phyloP scores from a whole-genome alignment of 2,888 invertebrate species.

The Unio delphinus region DNA sequence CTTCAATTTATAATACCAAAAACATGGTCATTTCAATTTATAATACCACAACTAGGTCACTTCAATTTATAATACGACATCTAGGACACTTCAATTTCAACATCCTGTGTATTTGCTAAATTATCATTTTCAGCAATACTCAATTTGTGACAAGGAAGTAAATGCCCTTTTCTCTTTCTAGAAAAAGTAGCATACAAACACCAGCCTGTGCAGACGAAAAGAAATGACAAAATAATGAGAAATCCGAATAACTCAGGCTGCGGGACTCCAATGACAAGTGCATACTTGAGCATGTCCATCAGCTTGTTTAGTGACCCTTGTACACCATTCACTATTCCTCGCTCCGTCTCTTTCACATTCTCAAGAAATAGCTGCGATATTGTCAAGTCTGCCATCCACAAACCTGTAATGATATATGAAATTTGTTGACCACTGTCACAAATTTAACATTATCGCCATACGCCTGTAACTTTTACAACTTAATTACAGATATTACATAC shows the following conservation, averaged over 20 bases:
- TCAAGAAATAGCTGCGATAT: slow-evolving; percentile 75
- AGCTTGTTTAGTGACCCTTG: slow-evolving; percentile 74
- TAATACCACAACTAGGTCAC: too few species aligned
- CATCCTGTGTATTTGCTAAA: neutral
- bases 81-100: too few species aligned
- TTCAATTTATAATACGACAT: too few species aligned
- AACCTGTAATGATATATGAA: slow-evolving; percentile 64
- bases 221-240: slow-evolving; percentile 72
- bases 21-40: too few species aligned
- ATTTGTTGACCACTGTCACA: neutral
- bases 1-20: too few species aligned
- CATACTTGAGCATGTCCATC: slow-evolving; percentile 74
- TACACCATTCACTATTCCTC: slow-evolving; percentile 74
- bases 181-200: slow-evolving; percentile 61
- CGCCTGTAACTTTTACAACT: neutral
- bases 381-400: slow-evolving; percentile 75
- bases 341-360: slow-evolving; percentile 70
- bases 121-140: slow-evolving; percentile 10
- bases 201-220: slow-evolving; percentile 61
- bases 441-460: neutral
- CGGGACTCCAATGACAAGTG: slow-evolving; percentile 73
- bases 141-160: slow-evolving; percentile 53
- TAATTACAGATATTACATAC: neutral
- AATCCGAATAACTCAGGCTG: slow-evolving; percentile 72
- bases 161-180: slow-evolving; percentile 48